phyloP scores from a whole-genome alignment of 1,140 invertebrate genomes.

The Galleria mellonella region DNA sequence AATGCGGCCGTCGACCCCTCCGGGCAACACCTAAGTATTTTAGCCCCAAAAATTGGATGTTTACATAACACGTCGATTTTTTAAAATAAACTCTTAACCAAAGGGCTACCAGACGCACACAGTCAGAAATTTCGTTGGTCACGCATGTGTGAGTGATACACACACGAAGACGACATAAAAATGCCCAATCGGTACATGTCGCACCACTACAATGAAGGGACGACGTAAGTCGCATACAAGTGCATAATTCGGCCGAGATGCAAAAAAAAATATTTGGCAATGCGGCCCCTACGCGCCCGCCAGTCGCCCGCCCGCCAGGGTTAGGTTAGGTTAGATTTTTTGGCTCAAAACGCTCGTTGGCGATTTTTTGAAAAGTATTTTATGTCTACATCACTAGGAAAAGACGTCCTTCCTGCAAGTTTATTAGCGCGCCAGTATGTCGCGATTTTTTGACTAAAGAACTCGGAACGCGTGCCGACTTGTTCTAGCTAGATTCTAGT shows the following conservation, averaged over 20 bases:
- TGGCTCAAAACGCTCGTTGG: constrained; percentile 69
- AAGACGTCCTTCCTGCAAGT: constrained; percentile 43
- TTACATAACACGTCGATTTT: constrained; percentile 69
- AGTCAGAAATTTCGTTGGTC: constrained; percentile 45
- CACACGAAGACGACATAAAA: constrained; percentile 58
- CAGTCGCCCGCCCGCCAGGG: constrained; percentile 70
- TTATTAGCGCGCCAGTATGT: constrained; percentile 51
- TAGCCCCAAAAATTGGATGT: constrained; percentile 53
- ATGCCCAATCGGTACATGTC: constrained; percentile 68
- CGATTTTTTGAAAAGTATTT: constrained; percentile 64
- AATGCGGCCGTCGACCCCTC: constrained; percentile 58
- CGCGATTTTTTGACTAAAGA: constrained; percentile 62
- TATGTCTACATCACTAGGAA: constrained; percentile 51
- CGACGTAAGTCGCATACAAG: constrained; percentile 73
- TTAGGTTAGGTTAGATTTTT: constrained; percentile 75
- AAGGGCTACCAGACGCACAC: constrained; percentile 61
- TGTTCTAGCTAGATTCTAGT: constrained; percentile 48
- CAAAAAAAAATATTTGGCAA: constrained; percentile 75
- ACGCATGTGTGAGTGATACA: constrained; percentile 49
- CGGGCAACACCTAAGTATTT: constrained; percentile 66
- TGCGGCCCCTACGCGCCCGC: constrained; percentile 71
- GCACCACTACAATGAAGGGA: constrained; percentile 71
- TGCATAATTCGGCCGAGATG: constrained; percentile 74
- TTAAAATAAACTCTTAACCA: constrained; percentile 53
- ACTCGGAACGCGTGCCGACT: constrained; percentile 33